These are phyloP conservation scores for Taurulus bubalis DNA, from an alignment of 2,113 vertebrate genomes.

Conservation along the genomic window DNA sequence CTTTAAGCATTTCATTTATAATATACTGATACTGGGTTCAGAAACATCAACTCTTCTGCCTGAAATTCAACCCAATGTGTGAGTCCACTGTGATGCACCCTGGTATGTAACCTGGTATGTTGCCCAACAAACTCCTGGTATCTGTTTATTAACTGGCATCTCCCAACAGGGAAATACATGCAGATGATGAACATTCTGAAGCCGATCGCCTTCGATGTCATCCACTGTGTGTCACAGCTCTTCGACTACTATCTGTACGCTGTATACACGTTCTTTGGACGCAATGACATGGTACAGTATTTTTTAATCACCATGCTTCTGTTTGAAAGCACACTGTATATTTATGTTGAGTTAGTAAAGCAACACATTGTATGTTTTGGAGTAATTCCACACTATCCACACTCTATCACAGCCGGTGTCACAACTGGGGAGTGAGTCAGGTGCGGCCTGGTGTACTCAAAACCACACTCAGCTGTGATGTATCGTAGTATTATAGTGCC, in stretches of 20 bases:
- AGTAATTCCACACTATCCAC: background rate
- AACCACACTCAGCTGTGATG: background rate
- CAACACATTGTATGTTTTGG: background rate
- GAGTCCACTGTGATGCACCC: background rate
- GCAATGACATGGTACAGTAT: constrained; percentile 92
- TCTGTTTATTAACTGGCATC: constrained; percentile 38
- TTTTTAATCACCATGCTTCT: background rate
- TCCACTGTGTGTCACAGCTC: constrained; percentile 98
- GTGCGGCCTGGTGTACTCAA: background rate
- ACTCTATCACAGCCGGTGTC: background rate
- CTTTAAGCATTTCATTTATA: constrained; percentile 9
- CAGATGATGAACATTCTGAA: constrained; percentile 99
- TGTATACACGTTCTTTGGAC: constrained; percentile 97
- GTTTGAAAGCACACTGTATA: background rate
- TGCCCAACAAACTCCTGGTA: background rate
- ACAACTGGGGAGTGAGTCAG: background rate
- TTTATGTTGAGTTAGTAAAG: background rate
- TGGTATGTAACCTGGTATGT: no score
- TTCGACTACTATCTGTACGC: constrained; percentile 99
- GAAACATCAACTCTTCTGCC: background rate
- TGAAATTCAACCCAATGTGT: background rate
- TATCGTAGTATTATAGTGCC: background rate
- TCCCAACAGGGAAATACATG: constrained; percentile 93
- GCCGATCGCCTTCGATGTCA: constrained; percentile 98
- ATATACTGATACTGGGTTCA: background rate